Evolutionary conservation across 1,140 invertebrate species (phyloP).

Genomic region (Leptinotarsa lineolata): DNA sequence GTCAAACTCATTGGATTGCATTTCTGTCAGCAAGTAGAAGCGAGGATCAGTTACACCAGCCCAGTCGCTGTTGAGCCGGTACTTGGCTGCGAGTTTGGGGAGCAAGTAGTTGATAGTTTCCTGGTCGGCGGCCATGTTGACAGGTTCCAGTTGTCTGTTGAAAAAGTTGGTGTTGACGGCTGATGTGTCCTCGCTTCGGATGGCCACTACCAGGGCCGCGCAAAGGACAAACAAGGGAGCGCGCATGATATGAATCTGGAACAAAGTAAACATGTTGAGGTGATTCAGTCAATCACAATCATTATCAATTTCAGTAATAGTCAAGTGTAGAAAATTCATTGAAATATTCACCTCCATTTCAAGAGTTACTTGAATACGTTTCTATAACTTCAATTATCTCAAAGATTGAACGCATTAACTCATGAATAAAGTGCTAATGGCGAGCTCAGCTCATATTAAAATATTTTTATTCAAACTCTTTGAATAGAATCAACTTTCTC

Average conservation of each 20-base stretch:
- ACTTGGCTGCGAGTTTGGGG: conserved; percentile 54
- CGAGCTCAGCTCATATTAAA: too few species aligned
- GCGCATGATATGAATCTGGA: conserved; percentile 49
- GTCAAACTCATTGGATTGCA: conserved; percentile 47
- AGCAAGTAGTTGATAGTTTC: conserved; percentile 53
- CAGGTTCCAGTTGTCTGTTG: conserved; percentile 41
- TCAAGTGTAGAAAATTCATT: too few species aligned
- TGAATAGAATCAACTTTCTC: too few species aligned
- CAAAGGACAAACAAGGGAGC: conserved; percentile 51
- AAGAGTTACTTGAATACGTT: too few species aligned
- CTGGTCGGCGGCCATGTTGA: conserved; percentile 47
- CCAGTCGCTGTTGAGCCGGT: conserved; percentile 49
- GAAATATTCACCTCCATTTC: too few species aligned
- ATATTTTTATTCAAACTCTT: too few species aligned
- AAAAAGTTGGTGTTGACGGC: conserved; percentile 40
- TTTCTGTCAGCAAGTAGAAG: conserved; percentile 52
- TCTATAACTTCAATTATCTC: too few species aligned
- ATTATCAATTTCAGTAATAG: too few species aligned
- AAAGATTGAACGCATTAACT: too few species aligned
- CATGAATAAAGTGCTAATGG: too few species aligned
- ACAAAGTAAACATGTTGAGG: conserved; percentile 27
- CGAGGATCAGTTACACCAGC: conserved; percentile 47
- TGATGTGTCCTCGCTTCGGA: conserved; percentile 44
- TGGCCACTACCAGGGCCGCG: conserved; percentile 46
- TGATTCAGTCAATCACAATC: too few species aligned